Evolutionary conservation across 2,797 vertebrate species (phyloP), one percentile per base, ranked within the genome.

Genomic region (Pseudopleuronectes americanus): DNA sequence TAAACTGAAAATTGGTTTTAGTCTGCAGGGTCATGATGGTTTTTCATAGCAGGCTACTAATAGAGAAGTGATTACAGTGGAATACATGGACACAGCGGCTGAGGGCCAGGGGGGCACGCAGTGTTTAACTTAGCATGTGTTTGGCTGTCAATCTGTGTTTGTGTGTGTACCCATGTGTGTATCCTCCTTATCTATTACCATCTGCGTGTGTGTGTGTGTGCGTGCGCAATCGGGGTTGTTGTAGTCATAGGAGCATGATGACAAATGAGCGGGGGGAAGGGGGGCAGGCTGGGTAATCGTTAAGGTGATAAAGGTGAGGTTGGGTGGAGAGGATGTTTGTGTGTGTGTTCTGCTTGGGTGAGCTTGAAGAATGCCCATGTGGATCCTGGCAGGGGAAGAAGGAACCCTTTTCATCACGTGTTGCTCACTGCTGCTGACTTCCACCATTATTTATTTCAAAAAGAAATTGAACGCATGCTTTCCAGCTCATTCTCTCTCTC

Each of bases 341-440:
- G 23, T 71, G 77, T 80, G 59, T 64, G 92, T 94, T 94, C 86
- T 92, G 91, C 92, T 94, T 86, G 89, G 91, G 83, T 90, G 89
- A 94, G 87, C 91, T 80, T 89, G 90, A 94, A 93, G 93, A 94
- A 95, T 95, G 87, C 80, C 59, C 68, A 66, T 84, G 84, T 84
- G 90, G 87, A 91, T 89, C 82, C 83, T 77, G 76, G 79, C 73
- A 71, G 79, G 73, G 74, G 74, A 81, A 88, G 77, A 90, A 86
- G 81, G 81, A 86, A 67, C 57, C 83, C 79, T 89, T 92, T 93
- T 95, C 91, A 93, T 92, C 89, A 86, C 62, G n/a, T 81, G 69
- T 51, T 80, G 71, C 83, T 74, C 45, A 2, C 53, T 65, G 75
- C 68, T 48, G 54, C 56, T 38, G 65, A 80, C 76, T 79, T 89